Conservation (phyloP, 2,888 invertebrate genomes). For the Mesochorus sp. region DNA sequence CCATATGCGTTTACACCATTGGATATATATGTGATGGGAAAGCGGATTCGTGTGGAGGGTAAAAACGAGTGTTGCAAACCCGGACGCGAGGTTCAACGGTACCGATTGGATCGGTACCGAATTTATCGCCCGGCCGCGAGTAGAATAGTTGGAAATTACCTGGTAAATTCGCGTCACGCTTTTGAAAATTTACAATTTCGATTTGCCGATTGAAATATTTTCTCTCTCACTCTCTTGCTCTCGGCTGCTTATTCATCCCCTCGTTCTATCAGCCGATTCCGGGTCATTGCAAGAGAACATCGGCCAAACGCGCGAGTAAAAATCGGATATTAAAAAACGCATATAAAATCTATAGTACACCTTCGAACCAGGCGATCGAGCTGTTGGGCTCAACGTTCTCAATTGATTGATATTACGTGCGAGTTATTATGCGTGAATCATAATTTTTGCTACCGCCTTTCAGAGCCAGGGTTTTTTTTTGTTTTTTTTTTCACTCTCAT, state of each 20-base stretch:
- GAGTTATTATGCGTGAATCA: slow-evolving; percentile 15
- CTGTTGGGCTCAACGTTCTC: not conserved
- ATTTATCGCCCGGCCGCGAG: slow-evolving; percentile 66
- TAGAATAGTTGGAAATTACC: slow-evolving; percentile 64
- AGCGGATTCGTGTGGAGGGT: slow-evolving; percentile 9
- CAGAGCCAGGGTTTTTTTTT: no score
- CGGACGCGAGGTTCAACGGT: slow-evolving; percentile 16
- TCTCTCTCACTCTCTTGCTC: not conserved
- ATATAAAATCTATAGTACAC: not conserved
- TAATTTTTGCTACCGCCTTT: no score
- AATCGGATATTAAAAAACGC: slow-evolving; percentile 30
- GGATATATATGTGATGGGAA: not conserved
- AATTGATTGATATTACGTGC: slow-evolving; percentile 17
- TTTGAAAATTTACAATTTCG: slow-evolving; percentile 59
- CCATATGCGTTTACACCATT: slow-evolving; percentile 1
- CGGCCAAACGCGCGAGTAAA: not conserved
- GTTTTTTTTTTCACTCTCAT: no score
- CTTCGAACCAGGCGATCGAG: not conserved
- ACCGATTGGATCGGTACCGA: slow-evolving; percentile 59
- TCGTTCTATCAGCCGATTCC: not conserved
- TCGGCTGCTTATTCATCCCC: not conserved
- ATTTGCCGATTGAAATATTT: slow-evolving; percentile 54
- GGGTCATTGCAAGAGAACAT: not conserved
- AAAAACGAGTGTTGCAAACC: slow-evolving; percentile 40
- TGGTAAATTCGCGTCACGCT: slow-evolving; percentile 60